Evolutionary conservation across 2,113 vertebrate species (phyloP).

Genomic region (Trogon melanurus): DNA sequence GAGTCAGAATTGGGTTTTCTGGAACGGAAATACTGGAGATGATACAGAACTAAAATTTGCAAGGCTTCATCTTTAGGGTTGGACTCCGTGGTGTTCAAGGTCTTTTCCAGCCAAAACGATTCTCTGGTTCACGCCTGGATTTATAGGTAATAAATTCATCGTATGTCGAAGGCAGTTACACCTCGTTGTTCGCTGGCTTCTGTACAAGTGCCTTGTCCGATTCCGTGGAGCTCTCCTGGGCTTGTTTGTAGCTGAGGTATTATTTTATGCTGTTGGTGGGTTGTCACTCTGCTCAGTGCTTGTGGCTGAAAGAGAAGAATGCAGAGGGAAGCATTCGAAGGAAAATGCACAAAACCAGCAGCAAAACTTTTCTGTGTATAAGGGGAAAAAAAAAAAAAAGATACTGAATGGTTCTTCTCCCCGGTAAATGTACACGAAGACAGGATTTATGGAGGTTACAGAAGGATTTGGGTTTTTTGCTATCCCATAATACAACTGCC

Average conservation of each 20-base stretch:
- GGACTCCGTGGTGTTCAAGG: too few relatives aligned
- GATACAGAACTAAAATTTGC: background rate
- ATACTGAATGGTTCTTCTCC: background rate
- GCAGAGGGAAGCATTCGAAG: background rate
- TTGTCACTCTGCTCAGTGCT: background rate
- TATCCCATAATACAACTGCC: accelerated
- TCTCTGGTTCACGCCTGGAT: background rate
- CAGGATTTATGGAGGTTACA: background rate
- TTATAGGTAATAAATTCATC: accelerated
- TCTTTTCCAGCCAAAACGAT: too few relatives aligned
- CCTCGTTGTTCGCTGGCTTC: background rate
- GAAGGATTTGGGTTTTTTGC: background rate
- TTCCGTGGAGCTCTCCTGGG: accelerated
- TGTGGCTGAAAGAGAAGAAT: background rate
- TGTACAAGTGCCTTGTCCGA: too few relatives aligned
- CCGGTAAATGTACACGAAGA: background rate
- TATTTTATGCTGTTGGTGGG: background rate
- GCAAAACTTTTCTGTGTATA: background rate
- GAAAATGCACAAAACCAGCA: background rate
- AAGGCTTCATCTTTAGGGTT: background rate
- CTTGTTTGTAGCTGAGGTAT: background rate
- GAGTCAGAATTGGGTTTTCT: background rate
- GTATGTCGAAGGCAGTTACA: background rate
- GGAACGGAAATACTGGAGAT: background rate
- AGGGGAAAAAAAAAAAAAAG: background rate